These are phyloP conservation scores for Pedicia rivosa DNA, from an alignment of 2,888 invertebrate genomes.

Conservation along the genomic window DNA sequence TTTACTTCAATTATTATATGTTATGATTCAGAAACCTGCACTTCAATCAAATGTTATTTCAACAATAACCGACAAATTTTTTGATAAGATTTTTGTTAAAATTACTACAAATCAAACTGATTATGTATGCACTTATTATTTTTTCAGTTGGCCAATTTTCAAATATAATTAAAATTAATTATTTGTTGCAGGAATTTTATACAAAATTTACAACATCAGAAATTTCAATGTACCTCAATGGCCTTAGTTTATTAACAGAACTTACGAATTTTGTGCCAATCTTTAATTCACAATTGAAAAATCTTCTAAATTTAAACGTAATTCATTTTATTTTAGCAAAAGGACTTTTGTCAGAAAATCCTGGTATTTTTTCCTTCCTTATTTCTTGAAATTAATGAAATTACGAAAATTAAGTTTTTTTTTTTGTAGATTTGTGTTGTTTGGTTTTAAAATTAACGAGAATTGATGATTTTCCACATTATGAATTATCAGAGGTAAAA, in stretches of 20 bases:
- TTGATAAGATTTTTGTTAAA: conserved; percentile 17
- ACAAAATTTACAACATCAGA: conserved; percentile 15
- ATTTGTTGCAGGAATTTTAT: no score
- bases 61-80: not conserved
- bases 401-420: no score
- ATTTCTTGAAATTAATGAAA: no score
- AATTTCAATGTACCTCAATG: conserved; percentile 22
- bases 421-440: conserved; percentile 19
- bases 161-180: conserved; percentile 13
- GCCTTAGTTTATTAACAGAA: conserved; percentile 22
- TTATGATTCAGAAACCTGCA: conserved; percentile 2
- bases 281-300: conserved; percentile 20
- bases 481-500: conserved; percentile 22
- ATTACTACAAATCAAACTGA: no score
- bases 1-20: not conserved
- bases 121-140: no score
- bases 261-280: conserved; percentile 26
- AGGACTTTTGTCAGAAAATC: conserved; percentile 21
- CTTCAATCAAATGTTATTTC: not conserved
- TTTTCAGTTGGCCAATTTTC: conserved; percentile 17
- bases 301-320: no score
- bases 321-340: conserved; percentile 25
- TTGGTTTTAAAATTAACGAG: conserved; percentile 26
- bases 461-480: conserved; percentile 23
- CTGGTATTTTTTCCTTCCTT: no score